phyloP scores from a whole-genome alignment of 2,888 invertebrate species.

The Erebia ligea region DNA sequence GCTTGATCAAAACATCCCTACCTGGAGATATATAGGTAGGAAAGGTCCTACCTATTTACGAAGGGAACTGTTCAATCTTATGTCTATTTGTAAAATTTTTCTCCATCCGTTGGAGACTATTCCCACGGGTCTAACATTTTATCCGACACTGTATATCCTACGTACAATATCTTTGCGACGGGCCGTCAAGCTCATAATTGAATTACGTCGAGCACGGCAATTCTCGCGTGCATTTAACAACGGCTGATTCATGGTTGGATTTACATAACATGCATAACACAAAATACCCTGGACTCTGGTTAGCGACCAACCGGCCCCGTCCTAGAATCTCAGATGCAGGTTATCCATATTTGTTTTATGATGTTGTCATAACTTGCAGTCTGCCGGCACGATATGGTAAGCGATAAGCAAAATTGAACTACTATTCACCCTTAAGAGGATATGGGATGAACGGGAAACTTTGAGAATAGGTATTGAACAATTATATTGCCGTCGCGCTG shows the following conservation, averaged over 20 bases:
- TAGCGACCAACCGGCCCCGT: constrained; percentile 55
- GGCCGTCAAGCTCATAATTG: constrained; percentile 70
- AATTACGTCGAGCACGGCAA: constrained; percentile 73
- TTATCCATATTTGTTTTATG: constrained; percentile 43
- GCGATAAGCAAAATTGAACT: not conserved
- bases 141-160: constrained; percentile 42
- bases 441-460: too few species aligned
- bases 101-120: constrained; percentile 23
- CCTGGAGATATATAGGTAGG: not conserved
- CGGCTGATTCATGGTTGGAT: constrained; percentile 62
- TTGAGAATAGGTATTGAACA: too few species aligned
- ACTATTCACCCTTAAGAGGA: too few species aligned
- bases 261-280: constrained; percentile 63
- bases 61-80: constrained; percentile 19
- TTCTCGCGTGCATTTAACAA: constrained; percentile 76
- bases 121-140: constrained; percentile 40
- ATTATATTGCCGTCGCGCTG: too few species aligned
- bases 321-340: constrained; percentile 53
- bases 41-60: not conserved
- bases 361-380: constrained; percentile 7
- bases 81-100: constrained; percentile 23
- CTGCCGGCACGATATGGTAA: not conserved
- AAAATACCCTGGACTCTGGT: constrained; percentile 63
- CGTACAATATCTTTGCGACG: constrained; percentile 51
- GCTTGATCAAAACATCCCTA: not conserved